These are phyloP conservation scores for Lamellibrachia luymesi DNA, from an alignment of 1,140 invertebrate species.

Conservation along the genomic window DNA sequence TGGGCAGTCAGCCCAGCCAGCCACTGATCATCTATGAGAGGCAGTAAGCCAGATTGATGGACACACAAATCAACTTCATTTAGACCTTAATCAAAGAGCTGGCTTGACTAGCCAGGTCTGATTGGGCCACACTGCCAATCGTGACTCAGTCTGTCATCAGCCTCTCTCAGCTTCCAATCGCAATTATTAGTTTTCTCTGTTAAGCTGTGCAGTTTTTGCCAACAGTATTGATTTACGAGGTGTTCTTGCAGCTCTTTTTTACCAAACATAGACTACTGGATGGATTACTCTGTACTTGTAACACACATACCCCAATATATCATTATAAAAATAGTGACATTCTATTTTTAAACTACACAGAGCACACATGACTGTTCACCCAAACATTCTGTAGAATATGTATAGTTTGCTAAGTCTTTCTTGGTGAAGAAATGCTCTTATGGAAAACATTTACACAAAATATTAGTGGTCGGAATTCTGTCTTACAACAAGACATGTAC, in stretches of 20 bases:
- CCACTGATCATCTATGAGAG: neutral
- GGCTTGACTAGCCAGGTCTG: neutral
- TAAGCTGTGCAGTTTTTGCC: neutral
- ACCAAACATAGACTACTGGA: neutral
- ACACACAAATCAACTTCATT: neutral
- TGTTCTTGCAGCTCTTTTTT: neutral
- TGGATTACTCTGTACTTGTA: neutral
- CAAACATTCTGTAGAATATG: too few relatives aligned
- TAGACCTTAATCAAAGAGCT: neutral
- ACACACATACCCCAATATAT: neutral
- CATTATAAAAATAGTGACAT: neutral
- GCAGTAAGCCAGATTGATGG: neutral
- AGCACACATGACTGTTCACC: neutral
- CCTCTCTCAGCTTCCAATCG: neutral
- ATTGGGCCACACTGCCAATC: neutral
- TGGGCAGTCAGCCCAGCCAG: neutral
- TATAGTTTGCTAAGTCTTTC: too few relatives aligned
- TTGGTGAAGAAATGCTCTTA: too few relatives aligned
- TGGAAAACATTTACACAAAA: too few relatives aligned
- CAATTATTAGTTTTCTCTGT: neutral
- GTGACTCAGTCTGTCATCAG: neutral
- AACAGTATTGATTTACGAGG: neutral
- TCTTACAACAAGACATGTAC: too few relatives aligned
- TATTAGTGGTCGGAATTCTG: too few relatives aligned
- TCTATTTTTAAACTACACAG: neutral